Evolutionary conservation across 2,113 vertebrate species (phyloP).

Genomic region (Propithecus coquereli): DNA sequence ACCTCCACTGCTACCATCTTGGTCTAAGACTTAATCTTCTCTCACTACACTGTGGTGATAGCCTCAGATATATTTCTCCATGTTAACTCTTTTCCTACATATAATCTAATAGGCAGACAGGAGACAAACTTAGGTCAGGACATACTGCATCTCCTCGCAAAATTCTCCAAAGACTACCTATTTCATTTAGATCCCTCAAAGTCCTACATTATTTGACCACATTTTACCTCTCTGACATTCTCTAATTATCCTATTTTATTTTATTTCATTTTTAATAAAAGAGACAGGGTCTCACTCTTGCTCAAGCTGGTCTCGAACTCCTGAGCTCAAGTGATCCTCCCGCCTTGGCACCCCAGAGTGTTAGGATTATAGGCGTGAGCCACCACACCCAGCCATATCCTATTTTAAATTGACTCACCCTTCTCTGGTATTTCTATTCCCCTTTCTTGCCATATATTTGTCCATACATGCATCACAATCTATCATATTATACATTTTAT

Average conservation of each 20-base stretch:
- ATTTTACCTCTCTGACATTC: background rate
- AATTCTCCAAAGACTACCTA: background rate
- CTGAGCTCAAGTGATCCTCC: too few relatives aligned
- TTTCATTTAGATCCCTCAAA: background rate
- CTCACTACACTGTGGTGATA: background rate
- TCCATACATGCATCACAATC: background rate
- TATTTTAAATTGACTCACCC: background rate
- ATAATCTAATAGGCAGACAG: background rate
- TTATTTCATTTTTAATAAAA: too few relatives aligned
- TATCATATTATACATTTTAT: background rate
- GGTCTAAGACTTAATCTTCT: background rate
- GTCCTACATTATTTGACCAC: accelerated
- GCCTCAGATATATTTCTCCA: background rate
- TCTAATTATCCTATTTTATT: background rate
- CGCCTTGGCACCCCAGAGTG: too few relatives aligned
- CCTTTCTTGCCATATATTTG: background rate
- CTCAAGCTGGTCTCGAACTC: too few relatives aligned
- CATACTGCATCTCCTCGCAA: too few relatives aligned
- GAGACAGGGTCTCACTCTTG: too few relatives aligned
- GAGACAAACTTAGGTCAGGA: background rate
- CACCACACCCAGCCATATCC: too few relatives aligned
- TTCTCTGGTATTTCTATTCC: background rate
- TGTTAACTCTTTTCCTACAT: background rate
- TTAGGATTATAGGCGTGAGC: too few relatives aligned
- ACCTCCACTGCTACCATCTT: background rate